These are phyloP conservation scores for Steatornis caripensis DNA, from an alignment of 2,113 vertebrate genomes.

Conservation along the genomic window DNA sequence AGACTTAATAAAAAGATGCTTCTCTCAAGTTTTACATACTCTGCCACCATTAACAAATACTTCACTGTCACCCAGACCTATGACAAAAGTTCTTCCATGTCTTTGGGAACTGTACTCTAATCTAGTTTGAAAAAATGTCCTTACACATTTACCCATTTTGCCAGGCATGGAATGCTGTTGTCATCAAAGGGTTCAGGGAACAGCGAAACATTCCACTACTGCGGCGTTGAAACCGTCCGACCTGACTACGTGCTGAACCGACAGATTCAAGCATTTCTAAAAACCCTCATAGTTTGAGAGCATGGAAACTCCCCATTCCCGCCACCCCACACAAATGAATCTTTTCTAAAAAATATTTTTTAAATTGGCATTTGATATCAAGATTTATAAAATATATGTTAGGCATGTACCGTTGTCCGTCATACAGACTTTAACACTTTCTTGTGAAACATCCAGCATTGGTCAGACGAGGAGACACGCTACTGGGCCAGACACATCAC, in stretches of 20 bases:
- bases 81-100: not conserved
- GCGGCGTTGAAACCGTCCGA: rapidly evolving
- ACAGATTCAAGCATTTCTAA: not conserved
- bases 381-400: not conserved
- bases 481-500: not conserved
- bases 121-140: not conserved
- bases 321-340: rapidly evolving
- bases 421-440: not conserved
- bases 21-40: not conserved
- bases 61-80: not conserved
- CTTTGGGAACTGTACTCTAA: not conserved
- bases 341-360: too few relatives aligned
- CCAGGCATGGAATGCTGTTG: not conserved
- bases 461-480: not conserved
- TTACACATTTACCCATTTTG: not conserved
- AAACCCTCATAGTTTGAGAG: not conserved
- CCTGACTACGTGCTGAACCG: not conserved
- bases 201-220: not conserved
- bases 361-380: too few relatives aligned
- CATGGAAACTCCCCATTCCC: rapidly evolving
- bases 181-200: not conserved
- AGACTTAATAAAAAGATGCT: not conserved
- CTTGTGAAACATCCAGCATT: not conserved
- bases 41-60: not conserved
- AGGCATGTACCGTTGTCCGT: not conserved